A percentile compares a stretch with the other conserved stretches of the same genome.
Conservation (phyloP, 1,140 invertebrate genomes). For the Orchesella cincta region DNA sequence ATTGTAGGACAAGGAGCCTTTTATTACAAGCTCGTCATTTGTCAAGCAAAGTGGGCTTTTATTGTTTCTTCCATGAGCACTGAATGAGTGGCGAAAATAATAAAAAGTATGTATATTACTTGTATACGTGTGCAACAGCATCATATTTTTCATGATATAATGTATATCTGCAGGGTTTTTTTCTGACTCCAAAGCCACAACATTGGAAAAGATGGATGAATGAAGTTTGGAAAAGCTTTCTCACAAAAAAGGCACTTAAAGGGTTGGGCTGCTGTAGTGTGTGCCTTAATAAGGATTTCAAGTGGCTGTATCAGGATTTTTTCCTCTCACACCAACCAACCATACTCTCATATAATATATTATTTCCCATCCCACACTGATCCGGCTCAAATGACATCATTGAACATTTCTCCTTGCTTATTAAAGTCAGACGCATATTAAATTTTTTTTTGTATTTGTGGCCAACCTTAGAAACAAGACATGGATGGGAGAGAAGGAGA, state of each 20-base stretch:
- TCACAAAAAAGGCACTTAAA: neutral
- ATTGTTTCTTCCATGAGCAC: no score
- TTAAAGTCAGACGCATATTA: neutral
- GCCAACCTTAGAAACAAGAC: neutral
- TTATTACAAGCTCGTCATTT: no score
- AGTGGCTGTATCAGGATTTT: slow-evolving; percentile 17
- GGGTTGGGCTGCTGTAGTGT: neutral
- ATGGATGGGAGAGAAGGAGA: neutral
- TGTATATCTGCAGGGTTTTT: no score
- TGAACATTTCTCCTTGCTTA: neutral
- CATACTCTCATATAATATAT: neutral
- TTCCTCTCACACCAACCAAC: neutral
- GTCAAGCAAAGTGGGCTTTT: no score
- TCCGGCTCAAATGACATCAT: slow-evolving; percentile 9
- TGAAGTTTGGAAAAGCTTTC: neutral
- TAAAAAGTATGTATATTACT: neutral
- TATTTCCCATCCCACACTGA: neutral
- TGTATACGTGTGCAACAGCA: neutral
- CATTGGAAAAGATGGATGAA: neutral
- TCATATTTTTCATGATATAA: neutral
- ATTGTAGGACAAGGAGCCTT: no score
- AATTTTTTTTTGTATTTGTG: neutral
- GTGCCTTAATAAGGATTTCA: slow-evolving; percentile 11
- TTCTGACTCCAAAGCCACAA: neutral
- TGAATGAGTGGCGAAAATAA: neutral